phyloP scores from a whole-genome alignment of 2,113 vertebrate species.

The Pseudolaguvia tuberculata region DNA sequence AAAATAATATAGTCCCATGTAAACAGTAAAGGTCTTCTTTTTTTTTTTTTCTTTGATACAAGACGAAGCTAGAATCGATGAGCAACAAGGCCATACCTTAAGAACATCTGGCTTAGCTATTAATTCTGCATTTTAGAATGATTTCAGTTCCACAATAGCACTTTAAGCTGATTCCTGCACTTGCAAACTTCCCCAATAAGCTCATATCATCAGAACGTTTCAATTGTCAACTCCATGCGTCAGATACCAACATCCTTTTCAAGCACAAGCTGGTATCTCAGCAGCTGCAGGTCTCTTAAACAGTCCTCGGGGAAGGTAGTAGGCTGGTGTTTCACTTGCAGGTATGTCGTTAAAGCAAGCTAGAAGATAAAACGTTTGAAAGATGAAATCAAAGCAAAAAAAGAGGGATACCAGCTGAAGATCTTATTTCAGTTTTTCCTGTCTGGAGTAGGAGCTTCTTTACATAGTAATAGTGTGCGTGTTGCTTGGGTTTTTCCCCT shows the following conservation, averaged over 20 bases:
- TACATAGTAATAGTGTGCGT: slow-evolving; percentile 41
- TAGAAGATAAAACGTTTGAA: not conserved
- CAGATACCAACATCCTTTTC: not conserved
- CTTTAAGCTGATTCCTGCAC: too few relatives aligned
- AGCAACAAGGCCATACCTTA: not conserved
- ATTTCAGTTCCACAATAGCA: not conserved
- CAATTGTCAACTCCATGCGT: slow-evolving; percentile 1
- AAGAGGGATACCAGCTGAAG: not conserved
- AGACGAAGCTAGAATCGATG: not conserved
- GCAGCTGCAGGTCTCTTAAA: not conserved
- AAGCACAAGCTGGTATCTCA: not conserved
- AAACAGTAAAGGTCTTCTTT: not conserved
- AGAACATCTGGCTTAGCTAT: slow-evolving; percentile 35
- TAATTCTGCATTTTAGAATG: slow-evolving; percentile 14
- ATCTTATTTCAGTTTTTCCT: slow-evolving; percentile 29
- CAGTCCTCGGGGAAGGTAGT: not conserved
- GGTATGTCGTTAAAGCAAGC: not conserved
- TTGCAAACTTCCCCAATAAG: too few relatives aligned
- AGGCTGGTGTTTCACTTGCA: not conserved
- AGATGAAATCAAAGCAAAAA: slow-evolving; percentile 9
- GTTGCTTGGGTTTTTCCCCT: slow-evolving; percentile 54
- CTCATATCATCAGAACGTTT: slow-evolving; percentile 27
- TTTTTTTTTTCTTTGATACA: too few relatives aligned
- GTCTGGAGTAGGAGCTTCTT: slow-evolving; percentile 15
- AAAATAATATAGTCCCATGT: not conserved